Evolutionary conservation across 2,797 vertebrate species (phyloP).

Genomic region (Galaxias olidus): DNA sequence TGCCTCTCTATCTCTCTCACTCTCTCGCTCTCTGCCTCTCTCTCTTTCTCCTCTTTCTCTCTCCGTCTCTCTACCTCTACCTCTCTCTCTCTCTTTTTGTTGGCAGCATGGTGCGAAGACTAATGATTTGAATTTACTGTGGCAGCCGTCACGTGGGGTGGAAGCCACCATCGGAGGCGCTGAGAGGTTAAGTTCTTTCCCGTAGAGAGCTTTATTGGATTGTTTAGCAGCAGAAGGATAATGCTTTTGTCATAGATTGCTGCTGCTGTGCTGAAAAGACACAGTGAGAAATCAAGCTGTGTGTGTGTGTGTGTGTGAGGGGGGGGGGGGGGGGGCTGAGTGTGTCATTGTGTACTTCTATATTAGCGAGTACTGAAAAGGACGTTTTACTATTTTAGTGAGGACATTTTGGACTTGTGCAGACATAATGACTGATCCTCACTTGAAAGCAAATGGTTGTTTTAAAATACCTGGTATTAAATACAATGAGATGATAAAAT

Average conservation of each 20-base stretch:
- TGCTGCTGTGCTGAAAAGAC: constrained; percentile 75
- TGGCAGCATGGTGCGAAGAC: constrained; percentile 92
- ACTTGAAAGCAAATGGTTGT: too few species aligned
- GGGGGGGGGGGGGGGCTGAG: constrained; percentile 46
- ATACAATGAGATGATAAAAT: too few species aligned
- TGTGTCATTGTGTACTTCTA: constrained; percentile 6
- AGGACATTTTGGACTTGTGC: too few species aligned
- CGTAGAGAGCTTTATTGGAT: constrained; percentile 99
- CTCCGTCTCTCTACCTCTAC: neutral
- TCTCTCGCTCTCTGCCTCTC: constrained; percentile 53
- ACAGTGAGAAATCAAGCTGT: too few species aligned
- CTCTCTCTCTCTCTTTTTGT: too few species aligned
- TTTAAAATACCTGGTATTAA: too few species aligned
- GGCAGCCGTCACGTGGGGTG: constrained; percentile 95
- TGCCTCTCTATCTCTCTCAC: too few species aligned
- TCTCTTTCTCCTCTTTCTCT: neutral
- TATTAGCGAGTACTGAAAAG: too few species aligned
- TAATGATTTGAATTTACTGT: constrained; percentile 99
- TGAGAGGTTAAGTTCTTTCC: constrained; percentile 99
- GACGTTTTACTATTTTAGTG: too few species aligned
- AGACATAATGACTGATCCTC: too few species aligned
- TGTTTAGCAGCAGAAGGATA: constrained; percentile 99
- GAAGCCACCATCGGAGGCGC: constrained; percentile 95
- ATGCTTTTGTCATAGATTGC: constrained; percentile 99
- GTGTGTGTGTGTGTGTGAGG: too few species aligned